These are phyloP conservation scores for Centrocercus urophasianus DNA, from an alignment of 2,113 vertebrate genomes.

Conservation along the genomic window DNA sequence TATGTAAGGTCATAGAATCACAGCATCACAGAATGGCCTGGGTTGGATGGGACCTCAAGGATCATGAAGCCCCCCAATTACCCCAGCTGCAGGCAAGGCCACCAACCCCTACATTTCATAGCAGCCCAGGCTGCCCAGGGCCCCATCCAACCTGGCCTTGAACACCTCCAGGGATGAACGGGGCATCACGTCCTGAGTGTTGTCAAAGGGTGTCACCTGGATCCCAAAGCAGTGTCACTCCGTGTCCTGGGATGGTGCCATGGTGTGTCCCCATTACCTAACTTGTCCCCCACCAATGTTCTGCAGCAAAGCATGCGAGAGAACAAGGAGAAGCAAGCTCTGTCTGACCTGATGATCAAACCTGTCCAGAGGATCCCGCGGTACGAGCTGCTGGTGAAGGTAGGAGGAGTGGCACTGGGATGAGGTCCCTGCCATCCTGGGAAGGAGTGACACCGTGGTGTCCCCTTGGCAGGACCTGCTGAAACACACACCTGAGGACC, in stretches of 20 bases:
- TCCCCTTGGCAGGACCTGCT: conserved; percentile 85
- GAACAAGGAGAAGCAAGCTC: conserved; percentile 97
- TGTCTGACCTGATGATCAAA: conserved; percentile 98
- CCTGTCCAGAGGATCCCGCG: conserved; percentile 97
- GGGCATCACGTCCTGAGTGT: accelerated
- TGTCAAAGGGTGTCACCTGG: neutral
- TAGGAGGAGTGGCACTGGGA: conserved; percentile 37
- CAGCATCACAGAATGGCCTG: too few species aligned
- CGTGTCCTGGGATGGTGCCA: neutral
- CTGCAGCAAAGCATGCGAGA: conserved; percentile 96
- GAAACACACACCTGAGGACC: conserved; percentile 95
- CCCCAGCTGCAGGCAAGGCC: too few species aligned
- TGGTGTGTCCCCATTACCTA: neutral
- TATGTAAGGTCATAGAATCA: neutral
- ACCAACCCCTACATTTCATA: too few species aligned
- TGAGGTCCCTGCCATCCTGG: accelerated
- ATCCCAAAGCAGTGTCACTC: neutral
- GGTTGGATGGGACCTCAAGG: too few species aligned
- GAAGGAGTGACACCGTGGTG: accelerated
- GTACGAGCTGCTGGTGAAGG: conserved; percentile 97
- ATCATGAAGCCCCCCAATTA: too few species aligned
- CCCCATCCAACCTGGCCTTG: too few species aligned
- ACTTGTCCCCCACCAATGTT: neutral
- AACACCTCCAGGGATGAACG: too few species aligned
- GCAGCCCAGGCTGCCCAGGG: too few species aligned